A percentile compares a stretch with the other conserved stretches of the same genome.
Evolutionary conservation across 2,888 invertebrate species (phyloP).

Genomic region (Leptinotarsa haldemani): DNA sequence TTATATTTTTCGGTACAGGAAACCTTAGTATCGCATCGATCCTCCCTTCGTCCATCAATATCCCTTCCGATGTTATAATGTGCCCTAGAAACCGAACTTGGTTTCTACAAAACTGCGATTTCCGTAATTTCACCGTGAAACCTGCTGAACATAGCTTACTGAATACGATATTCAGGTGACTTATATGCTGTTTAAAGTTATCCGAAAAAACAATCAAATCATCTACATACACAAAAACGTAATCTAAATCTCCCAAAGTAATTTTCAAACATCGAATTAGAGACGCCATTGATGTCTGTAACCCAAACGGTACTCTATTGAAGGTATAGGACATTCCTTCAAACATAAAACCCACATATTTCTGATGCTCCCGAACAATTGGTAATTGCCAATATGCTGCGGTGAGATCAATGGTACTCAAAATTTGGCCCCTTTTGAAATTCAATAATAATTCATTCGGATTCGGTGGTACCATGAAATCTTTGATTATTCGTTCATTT

Average conservation of each 20-base stretch:
- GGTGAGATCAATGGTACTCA: slow-evolving; percentile 22
- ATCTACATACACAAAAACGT: slow-evolving; percentile 9
- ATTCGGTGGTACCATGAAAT: slow-evolving; percentile 21
- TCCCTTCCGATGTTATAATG: neutral
- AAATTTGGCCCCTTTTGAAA: slow-evolving; percentile 20
- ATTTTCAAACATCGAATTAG: slow-evolving; percentile 1
- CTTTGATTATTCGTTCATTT: slow-evolving; percentile 1
- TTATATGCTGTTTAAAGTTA: neutral
- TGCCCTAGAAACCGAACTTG: neutral
- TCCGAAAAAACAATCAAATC: slow-evolving; percentile 11
- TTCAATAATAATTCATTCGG: slow-evolving; percentile 20
- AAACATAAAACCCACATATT: slow-evolving; percentile 18
- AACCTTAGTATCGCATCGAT: neutral
- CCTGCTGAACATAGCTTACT: neutral
- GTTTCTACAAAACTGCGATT: neutral
- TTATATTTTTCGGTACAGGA: slow-evolving; percentile 7
- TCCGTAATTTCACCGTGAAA: neutral
- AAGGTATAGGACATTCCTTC: slow-evolving; percentile 11
- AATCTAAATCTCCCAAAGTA: neutral
- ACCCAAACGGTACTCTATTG: slow-evolving; percentile 8
- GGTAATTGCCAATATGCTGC: slow-evolving; percentile 26
- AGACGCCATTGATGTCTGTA: slow-evolving; percentile 1
- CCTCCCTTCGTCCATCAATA: neutral
- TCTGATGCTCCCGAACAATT: slow-evolving; percentile 6
- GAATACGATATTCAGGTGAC: neutral